phyloP scores from a whole-genome alignment of 1,140 invertebrate species.

The Calliopsis andreniformis region DNA sequence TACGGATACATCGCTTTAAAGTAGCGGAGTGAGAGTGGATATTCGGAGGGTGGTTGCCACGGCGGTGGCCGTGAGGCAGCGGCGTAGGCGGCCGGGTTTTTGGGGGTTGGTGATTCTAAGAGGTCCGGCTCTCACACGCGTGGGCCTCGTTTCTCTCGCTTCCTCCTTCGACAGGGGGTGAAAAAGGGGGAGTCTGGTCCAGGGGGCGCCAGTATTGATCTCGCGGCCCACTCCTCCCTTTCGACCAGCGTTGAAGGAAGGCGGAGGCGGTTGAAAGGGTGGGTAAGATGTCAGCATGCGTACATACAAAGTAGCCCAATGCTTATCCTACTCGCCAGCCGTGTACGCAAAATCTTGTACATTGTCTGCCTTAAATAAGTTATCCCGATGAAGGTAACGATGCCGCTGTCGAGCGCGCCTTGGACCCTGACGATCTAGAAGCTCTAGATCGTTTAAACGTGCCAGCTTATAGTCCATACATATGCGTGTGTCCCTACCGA shows the following conservation, averaged over 20 bases:
- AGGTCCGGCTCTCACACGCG: constrained; percentile 78
- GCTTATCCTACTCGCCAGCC: constrained; percentile 46
- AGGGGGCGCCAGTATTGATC: constrained; percentile 78
- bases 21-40: constrained; percentile 70
- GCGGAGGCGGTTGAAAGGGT: constrained; percentile 72
- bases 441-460: constrained; percentile 32
- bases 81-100: constrained; percentile 64
- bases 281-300: constrained; percentile 80
- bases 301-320: constrained; percentile 81
- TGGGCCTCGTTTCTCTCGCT: constrained; percentile 53
- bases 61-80: constrained; percentile 56
- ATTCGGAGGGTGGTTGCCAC: constrained; percentile 70
- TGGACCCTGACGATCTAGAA: not conserved
- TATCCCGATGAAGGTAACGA: constrained; percentile 49
- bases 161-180: constrained; percentile 32
- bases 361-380: constrained; percentile 66
- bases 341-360: constrained; percentile 61
- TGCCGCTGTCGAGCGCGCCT: constrained; percentile 9
- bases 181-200: constrained; percentile 71
- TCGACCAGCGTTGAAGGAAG: constrained; percentile 65
- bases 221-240: constrained; percentile 68
- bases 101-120: constrained; percentile 79
- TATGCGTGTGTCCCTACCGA: not conserved
- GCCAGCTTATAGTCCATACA: constrained; percentile 28
- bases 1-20: constrained; percentile 78